A percentile compares a stretch with the other conserved stretches of the same genome.
Conservation (phyloP, 2,113 vertebrate genomes). For the Mola mola region DNA sequence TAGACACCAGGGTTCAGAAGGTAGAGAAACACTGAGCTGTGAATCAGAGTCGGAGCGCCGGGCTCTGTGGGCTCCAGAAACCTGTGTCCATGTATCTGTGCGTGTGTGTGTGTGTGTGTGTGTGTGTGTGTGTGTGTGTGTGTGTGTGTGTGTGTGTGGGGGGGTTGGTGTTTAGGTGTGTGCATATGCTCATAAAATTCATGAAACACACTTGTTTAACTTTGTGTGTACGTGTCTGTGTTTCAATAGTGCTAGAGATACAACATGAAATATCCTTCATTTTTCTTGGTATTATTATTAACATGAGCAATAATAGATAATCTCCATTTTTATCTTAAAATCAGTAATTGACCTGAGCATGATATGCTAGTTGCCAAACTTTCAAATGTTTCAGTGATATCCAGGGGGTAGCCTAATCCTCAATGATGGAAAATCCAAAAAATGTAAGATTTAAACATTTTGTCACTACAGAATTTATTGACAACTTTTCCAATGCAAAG, state of each 20-base stretch:
- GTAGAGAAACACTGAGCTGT: conserved; percentile 58
- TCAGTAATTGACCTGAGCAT: too few relatives aligned
- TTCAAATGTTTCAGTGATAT: too few relatives aligned
- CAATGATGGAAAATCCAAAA: too few relatives aligned
- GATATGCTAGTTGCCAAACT: too few relatives aligned
- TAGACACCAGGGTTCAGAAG: conserved; percentile 72
- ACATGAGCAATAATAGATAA: too few relatives aligned
- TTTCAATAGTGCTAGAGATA: background rate
- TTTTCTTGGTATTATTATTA: background rate
- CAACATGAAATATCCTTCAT: background rate
- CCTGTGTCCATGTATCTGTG: conserved; percentile 28
- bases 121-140: background rate
- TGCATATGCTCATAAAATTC: too few relatives aligned
- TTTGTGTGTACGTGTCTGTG: background rate
- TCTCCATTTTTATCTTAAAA: too few relatives aligned
- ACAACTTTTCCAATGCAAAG: too few relatives aligned
- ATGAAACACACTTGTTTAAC: conserved; percentile 17
- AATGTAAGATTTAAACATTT: too few relatives aligned
- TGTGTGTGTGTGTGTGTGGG: conserved; percentile 11
- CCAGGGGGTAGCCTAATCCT: too few relatives aligned
- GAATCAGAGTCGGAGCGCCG: conserved; percentile 50
- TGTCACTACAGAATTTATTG: too few relatives aligned
- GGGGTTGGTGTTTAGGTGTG: too few relatives aligned
- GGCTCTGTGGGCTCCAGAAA: conserved; percentile 29
- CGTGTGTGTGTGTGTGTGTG: conserved; percentile 2